Percentiles rank a stretch among this genome's conserved stretches.
Evolutionary conservation across 2,113 vertebrate genomes (phyloP).

Genomic region (Calonectris borealis): DNA sequence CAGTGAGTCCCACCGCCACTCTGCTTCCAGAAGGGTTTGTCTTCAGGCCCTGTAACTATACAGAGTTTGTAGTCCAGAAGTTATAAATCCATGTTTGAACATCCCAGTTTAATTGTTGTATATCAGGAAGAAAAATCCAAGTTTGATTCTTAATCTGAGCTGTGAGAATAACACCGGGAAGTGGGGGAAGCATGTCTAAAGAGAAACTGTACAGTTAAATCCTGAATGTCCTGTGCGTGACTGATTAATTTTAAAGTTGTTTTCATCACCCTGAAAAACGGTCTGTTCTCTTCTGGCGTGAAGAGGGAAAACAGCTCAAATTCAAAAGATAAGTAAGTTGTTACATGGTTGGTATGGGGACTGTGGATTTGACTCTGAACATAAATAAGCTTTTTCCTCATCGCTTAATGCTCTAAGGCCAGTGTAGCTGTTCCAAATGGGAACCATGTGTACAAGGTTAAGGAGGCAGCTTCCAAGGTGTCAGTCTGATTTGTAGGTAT

Average conservation of each 20-base stretch:
- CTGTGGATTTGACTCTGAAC: constrained; percentile 14
- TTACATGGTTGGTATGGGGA: background rate
- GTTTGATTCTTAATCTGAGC: background rate
- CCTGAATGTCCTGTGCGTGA: background rate
- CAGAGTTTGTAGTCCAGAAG: background rate
- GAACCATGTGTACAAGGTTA: background rate
- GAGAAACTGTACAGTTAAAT: background rate
- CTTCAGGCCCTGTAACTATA: background rate
- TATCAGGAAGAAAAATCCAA: background rate
- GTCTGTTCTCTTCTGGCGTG: background rate
- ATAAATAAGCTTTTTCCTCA: background rate
- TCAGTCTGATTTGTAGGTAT: background rate
- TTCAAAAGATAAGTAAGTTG: background rate
- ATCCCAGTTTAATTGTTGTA: background rate
- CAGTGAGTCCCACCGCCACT: background rate
- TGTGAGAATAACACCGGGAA: rapidly evolving
- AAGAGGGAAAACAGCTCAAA: background rate
- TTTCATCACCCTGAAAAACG: constrained; percentile 22
- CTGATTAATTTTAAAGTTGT: background rate
- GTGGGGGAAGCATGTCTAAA: background rate
- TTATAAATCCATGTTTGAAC: background rate
- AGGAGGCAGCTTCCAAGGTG: background rate
- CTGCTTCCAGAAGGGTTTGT: background rate
- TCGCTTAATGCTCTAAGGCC: background rate
- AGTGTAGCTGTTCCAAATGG: background rate